Evolutionary conservation across 1,140 invertebrate genomes (phyloP), one percentile per base, ranked within the genome.

Genomic region (Amyelois transitella): DNA sequence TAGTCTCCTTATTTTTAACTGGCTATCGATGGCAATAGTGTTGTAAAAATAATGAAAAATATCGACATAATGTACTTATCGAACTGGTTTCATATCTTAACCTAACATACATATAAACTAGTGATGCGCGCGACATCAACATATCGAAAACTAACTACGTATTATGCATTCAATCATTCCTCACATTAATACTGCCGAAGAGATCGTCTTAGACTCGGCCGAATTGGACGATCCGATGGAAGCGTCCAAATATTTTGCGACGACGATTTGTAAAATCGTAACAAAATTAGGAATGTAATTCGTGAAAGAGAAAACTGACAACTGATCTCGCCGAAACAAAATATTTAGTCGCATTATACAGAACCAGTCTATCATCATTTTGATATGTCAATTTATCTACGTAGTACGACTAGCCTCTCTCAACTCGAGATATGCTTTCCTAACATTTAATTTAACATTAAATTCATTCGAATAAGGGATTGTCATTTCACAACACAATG

Each of bases 131-230:
- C 43, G 43, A 32, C 45, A 47, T 47, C 38, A 24, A 24, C 17
- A 25, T 38, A 38, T 53, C 18, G 21, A 57, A 57, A 22, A 28
- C 43, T 55, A 60, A 48, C 25, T 60, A 58, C 25, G 43, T 68
- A 62, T 64, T 62, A 73, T 74, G 71, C 72, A 74, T 66, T 68
- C 72, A 73, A 64, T 58, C 54, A 67, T 56, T 62, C 71, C 73
- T 74, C 77, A 80, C 68, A 74, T 65, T 84, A 84, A 84, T 84
- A 81, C 81, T 84, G 78, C 75, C 78, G 62, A 69, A 67, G 66
- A 74, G 68, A 70, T 74, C 79, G 70, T 38, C 56, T 48, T 50
- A 43, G 56, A 43, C 49, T 43, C 53, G 20, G 14, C 24, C 12
- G 25, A 55, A 55, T 50, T 49, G 32, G 55, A 62, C 63, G 59